Conservation (phyloP, 2,888 invertebrate species). For the Andrena fulva region DNA sequence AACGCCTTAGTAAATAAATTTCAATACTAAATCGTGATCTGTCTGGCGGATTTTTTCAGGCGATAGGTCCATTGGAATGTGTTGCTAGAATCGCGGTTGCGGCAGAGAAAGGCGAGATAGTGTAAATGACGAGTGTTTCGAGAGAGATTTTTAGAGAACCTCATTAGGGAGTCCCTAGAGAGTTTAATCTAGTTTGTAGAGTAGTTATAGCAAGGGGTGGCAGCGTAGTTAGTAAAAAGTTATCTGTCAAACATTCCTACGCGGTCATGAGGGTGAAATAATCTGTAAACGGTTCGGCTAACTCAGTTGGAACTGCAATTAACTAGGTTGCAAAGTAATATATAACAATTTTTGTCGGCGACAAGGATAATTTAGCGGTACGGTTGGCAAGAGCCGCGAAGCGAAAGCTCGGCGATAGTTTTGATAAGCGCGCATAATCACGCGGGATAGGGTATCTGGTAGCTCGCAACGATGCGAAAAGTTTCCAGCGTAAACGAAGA, state of each 20-base stretch:
- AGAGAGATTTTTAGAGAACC: background rate
- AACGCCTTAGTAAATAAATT: slow-evolving; percentile 25
- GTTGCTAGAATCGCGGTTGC: too few relatives aligned
- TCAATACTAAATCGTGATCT: background rate
- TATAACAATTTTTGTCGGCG: background rate
- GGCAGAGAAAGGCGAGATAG: too few relatives aligned
- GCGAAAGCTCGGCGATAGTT: slow-evolving; percentile 13
- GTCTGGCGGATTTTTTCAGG: too few relatives aligned
- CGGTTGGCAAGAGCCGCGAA: background rate
- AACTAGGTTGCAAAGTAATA: too few relatives aligned
- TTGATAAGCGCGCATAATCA: slow-evolving; percentile 12
- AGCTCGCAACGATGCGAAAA: slow-evolving; percentile 30
- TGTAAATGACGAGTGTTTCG: background rate
- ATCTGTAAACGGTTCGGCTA: too few relatives aligned
- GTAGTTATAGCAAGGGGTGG: too few relatives aligned
- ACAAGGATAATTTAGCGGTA: background rate
- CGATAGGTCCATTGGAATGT: too few relatives aligned
- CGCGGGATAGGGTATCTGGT: slow-evolving; percentile 3
- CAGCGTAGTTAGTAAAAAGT: too few relatives aligned
- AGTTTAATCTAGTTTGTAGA: too few relatives aligned
- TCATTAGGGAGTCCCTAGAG: background rate
- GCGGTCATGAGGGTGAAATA: too few relatives aligned
- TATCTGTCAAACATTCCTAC: too few relatives aligned
- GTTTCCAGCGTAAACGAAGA: slow-evolving; percentile 22
- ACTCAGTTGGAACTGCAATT: too few relatives aligned